Conservation (phyloP, 2,113 vertebrate species). For the Eurypyga helias region DNA sequence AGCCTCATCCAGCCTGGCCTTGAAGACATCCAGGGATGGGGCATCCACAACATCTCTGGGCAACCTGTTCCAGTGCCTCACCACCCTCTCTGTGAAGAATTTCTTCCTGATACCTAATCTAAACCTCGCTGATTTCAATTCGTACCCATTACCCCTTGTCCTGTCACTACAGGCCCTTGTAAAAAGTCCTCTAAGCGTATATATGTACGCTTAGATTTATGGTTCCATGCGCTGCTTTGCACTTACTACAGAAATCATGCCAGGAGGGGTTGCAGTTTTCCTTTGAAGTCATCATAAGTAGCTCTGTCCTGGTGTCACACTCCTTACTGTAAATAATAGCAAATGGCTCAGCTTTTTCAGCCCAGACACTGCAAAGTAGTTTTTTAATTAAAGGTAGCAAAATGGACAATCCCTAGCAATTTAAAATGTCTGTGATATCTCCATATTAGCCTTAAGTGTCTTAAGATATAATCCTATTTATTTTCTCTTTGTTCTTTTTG, state of each 20-base stretch:
- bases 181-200: too few species aligned
- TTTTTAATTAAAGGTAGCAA: not conserved
- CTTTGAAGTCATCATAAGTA: not conserved
- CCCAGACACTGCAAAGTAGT: not conserved
- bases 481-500: not conserved
- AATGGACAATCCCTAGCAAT: not conserved
- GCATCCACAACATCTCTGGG: too few species aligned
- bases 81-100: too few species aligned
- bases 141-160: too few species aligned
- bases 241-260: not conserved
- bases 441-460: not conserved
- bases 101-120: too few species aligned
- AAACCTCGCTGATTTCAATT: too few species aligned
- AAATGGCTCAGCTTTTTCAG: not conserved
- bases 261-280: not conserved
- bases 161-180: too few species aligned
- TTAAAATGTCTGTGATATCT: not conserved
- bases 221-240: not conserved
- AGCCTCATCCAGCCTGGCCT: too few species aligned
- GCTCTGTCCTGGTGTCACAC: not conserved
- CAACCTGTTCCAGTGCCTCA: too few species aligned
- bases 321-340: not conserved
- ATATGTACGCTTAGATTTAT: not conserved
- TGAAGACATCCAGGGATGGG: too few species aligned
- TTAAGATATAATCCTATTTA: not conserved